Base-by-base conservation (phyloP, 2,113 vertebrate genomes). In the Tapirus terrestris region DNA sequence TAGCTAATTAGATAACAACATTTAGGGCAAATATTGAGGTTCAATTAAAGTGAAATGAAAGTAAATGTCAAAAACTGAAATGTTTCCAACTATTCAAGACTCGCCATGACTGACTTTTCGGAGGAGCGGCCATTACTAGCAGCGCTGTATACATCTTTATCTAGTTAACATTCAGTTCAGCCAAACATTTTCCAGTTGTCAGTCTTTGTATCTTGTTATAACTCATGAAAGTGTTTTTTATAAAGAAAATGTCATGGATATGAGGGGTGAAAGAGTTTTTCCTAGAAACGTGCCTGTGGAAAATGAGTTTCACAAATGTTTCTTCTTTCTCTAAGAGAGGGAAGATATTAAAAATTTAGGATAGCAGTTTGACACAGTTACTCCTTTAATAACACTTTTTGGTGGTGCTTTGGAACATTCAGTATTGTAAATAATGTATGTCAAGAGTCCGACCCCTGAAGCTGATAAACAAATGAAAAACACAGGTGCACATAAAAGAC, bases 291-390 rank as follows among this genome's bases (percentile, higher is more conserved):
- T 67, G 45, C 61, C 65, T 75, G 7, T 8, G 89, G 73, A 17
- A 87, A 53, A 61, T 6, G 18, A 88, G 20, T 93, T 95, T 89
- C 29, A 76, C 21, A 94, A 96, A 67, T 68, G 58, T 63, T 72
- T 96, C 85, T 95, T 92, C 31, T 96, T 96, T 93, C n/a, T 85
- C 31, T 80, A 86, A 87, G 20, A 83, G 29, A 90, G 61, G 72
- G 33, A 95, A 43, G 27, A 76, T 68, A 39, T 61, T 86, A 87
- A 87, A 77, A 39, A 33, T 91, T 72, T 86, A 91, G 96, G 63
- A 87, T 1, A 70, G 72, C 36, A 65, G 51, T 89, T 63, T 95
- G 81, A 81, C 31, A 39, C 6, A 88, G 81, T 79, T 75, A 33
- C 39, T 83, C 23, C 92, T 80, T 77, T 67, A 92, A 60, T 33